Evolutionary conservation across 1,140 invertebrate genomes (phyloP), one percentile per base, ranked within the genome.

Genomic region (Frieseomelitta varia): DNA sequence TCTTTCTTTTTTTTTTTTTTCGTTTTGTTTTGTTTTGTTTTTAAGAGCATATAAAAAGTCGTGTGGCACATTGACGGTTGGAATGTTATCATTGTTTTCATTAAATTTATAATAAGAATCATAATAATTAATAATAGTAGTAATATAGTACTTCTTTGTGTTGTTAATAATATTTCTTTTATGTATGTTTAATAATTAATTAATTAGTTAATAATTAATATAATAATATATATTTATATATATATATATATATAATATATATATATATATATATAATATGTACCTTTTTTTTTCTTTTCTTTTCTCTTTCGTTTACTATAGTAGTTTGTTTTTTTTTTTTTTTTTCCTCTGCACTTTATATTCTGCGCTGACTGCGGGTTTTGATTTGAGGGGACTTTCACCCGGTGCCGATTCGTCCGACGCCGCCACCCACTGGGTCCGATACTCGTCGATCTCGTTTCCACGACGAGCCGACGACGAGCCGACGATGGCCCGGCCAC

Each of bases 61-160:
- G 92, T 94, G 94, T 95, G 94, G 94, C 94, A 95, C 94, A 94
- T 94, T 94, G 93, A 95, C 91, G 94, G 94, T 95, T 95, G 94
- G 93, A 95, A 95, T 95, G 93, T 95, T 94, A 95, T 90, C 93
- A 94, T 94, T 84, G 91, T 93, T 93, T 92, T n/a, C 86, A 90
- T 93, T 91, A 91, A 91, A 90, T 90, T 92, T 88, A 90, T 90
- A 90, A 91, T 91, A 85, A 90, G 87, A 84, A 91, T 91, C 79
- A 92, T 91, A 90, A 91, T 91, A 87, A 90, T 91, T 90, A 89
- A 89, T 91, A 88, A 91, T 90, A 89, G 86, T 90, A 93, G 87
- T 92, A 91, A 92, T 91, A 94, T 93, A 94, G 93, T 94, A 93
- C 89, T 94, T 94, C 87, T 92, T 91, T 90, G 92, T 86, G 91